Base-by-base conservation (phyloP, 2,888 invertebrate species). In the Leptothorax acervorum region DNA sequence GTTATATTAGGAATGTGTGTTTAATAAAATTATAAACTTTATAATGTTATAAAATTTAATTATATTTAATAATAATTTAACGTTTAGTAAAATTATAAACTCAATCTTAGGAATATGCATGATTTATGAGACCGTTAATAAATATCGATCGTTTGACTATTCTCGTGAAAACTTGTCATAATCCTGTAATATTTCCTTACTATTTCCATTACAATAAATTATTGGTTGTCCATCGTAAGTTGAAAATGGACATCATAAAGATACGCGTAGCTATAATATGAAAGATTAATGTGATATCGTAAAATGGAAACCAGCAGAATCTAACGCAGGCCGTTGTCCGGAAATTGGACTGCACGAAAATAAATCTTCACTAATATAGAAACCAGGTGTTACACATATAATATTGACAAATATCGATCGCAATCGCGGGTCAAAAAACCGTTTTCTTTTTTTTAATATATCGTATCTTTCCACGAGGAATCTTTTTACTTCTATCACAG, bases 311-410 rank as follows among this genome's bases (percentile, higher is more conserved):
- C 5, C 28, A 23, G 42, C n/a, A 23, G 23, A 48, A 60, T 55
- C 28, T 55, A 48, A 79, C 18, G 12, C 5, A 23, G 31, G 6
- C 31, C 82, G 83, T 70, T 79, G 63, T 73, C 84, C 85, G 83
- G 78, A 88, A 89, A 88, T 86, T 82, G 78, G 85, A 83, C 78
- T 57, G 57, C 23, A 18, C 31, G 57, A 23, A 79, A 79, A 60
- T 79, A 71, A 79, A 71, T 78, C 74, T 48, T 62, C 31, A 1
- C 31, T 66, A 63, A 82, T 23, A 9, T 23, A 48, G 23, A 60
- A 57, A 60, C 6, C 71, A 18, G 57, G 35, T 42, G 45, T 11
- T 11, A 45, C 45, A 35, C 23, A 57, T 60, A 60, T 60, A 60
- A 73, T 79, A 31, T 55, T 78, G 68, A 70, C 57, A 55, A 45